phyloP scores from a whole-genome alignment of 1,140 invertebrate genomes.

The Colletes latitarsis region DNA sequence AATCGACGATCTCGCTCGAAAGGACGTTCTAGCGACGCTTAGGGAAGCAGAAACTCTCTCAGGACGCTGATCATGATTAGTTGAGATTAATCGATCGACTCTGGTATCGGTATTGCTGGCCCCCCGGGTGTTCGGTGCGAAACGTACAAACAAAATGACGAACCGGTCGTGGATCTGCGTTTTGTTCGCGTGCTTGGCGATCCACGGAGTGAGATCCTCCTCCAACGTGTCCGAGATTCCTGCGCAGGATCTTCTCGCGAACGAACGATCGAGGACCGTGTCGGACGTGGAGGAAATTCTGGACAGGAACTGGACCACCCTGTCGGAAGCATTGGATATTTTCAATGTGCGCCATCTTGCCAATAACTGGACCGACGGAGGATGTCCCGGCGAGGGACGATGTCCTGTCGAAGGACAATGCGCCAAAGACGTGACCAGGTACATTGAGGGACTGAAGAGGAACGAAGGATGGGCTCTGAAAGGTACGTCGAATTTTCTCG shows the following conservation, averaged over 20 bases:
- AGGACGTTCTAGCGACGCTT: background rate
- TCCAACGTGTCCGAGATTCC: background rate
- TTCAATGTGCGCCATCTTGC: constrained; percentile 78
- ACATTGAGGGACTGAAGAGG: constrained; percentile 84
- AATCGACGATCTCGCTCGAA: background rate
- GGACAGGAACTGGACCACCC: constrained; percentile 69
- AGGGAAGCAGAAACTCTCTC: no score
- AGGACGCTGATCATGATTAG: background rate
- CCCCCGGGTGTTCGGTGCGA: background rate
- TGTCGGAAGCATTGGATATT: constrained; percentile 79
- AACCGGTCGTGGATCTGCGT: background rate
- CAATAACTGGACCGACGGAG: constrained; percentile 74
- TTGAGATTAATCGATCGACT: background rate
- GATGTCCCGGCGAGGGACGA: constrained; percentile 66
- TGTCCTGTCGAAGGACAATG: constrained; percentile 78
- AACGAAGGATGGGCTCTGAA: constrained; percentile 87
- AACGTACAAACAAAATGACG: background rate
- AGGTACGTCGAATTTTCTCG: constrained; percentile 83
- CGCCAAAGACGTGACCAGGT: constrained; percentile 83
- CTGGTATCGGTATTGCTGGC: background rate
- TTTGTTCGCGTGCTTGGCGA: constrained; percentile 18
- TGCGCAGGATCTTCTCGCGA: constrained; percentile 35
- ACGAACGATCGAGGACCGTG: constrained; percentile 63
- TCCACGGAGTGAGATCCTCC: background rate
- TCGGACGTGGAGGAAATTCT: constrained; percentile 48